Evolutionary conservation across 2,888 invertebrate species (phyloP), one percentile per base, ranked within the genome.

Genomic region (Sarcophaga subvicina): DNA sequence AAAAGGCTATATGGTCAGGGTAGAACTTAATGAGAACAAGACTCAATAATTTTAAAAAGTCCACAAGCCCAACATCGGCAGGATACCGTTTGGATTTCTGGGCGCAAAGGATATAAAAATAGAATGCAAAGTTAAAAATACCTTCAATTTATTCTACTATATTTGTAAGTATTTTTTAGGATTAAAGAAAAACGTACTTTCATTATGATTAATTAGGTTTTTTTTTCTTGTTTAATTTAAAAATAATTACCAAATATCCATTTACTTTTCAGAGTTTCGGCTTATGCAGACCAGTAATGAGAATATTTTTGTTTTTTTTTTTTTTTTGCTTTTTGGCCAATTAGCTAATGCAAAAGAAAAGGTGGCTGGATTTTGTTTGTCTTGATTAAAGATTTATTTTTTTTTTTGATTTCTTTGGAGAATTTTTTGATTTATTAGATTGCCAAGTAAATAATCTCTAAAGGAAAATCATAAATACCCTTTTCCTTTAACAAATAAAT

Each of bases 351-450:
- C 85, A 67, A 64, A 67, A 22, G 20, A 85, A 79, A 75, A 77
- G 80, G 62, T 77, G 77, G 64, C 64, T 63, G 45, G 11, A 54
- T 60, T 22, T 60, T 17, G 45, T 70, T 73, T 80, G 73, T 14
- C 60, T 64, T 80, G 77, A 79, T 76, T 71, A 72, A 49, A 80
- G 76, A 78, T 75, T 76, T 59, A 59, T 82, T 72, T 73, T 69
- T 59, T 59, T 20, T 60, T 59, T 78, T 71, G 60, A 60, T 69
- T 69, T 69, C 37, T 37, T 37, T 37, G 37, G 10, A 37, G 10
- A 37, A 37, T 59, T 37, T 71, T 80, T 66, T 86, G 64, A 83
- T 83, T 86, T 83, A 81, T 83, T 86, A 80, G 69, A 66, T 73
- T 54, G 45, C 80, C 73, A 77, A 78, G 73, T 66, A 83, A 80